Evolutionary conservation across 2,888 invertebrate genomes (phyloP).

Genomic region (Antheraea yamamai): DNA sequence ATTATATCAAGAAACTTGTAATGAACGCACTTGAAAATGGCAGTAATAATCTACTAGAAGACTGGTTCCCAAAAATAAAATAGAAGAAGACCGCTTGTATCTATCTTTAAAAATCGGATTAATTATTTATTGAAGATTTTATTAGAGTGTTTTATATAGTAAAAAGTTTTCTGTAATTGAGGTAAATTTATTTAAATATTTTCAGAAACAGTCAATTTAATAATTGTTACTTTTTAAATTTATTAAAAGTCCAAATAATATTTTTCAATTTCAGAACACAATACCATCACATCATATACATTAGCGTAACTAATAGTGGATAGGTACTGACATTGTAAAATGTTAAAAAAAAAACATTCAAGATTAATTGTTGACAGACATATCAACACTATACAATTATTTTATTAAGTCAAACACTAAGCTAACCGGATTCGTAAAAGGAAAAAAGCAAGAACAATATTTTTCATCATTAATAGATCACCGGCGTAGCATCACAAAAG

Average conservation of each 20-base stretch:
- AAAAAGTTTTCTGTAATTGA: neutral
- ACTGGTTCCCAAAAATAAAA: too few species aligned
- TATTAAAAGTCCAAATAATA: neutral
- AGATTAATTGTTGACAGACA: neutral
- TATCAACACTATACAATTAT: neutral
- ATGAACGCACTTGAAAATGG: too few species aligned
- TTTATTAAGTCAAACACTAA: constrained; percentile 4
- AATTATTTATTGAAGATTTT: too few species aligned
- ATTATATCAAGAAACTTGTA: too few species aligned
- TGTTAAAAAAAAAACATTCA: neutral
- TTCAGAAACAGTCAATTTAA: too few species aligned
- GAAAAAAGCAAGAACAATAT: constrained; percentile 47
- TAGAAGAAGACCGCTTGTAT: too few species aligned
- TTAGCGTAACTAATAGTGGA: neutral
- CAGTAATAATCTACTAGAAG: too few species aligned
- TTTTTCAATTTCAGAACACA: neutral
- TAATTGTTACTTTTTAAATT: too few species aligned
- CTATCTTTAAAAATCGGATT: too few species aligned
- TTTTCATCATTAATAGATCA: constrained; percentile 79
- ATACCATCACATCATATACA: neutral
- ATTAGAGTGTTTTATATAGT: too few species aligned
- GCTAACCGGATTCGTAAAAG: constrained; percentile 19
- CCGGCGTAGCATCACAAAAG: constrained; percentile 68
- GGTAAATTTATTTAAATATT: neutral
- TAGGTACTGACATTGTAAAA: neutral